Base-by-base conservation (phyloP, 2,888 invertebrate species). In the Bugula neritina region DNA sequence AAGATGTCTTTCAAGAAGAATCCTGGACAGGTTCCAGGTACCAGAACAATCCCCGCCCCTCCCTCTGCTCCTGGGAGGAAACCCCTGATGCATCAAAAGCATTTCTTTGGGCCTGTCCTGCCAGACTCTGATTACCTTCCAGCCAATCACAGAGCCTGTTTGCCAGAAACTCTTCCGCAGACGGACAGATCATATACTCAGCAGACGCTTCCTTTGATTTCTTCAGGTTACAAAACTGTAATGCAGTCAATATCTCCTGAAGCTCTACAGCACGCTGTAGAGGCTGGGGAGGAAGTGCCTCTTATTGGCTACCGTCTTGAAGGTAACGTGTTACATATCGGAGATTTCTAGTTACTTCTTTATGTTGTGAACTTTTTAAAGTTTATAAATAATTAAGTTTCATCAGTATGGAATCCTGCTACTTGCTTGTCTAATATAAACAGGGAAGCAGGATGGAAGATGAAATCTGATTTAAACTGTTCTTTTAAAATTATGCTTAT, bases 61-160 rank as follows among this genome's bases (percentile, higher is more conserved):
- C 63, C 63, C 31, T 31, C 31, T 13, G 31, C 34, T 63, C 63
- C 63, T 13, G 63, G 63, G 3, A 63, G n/a, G 27, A 63, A 63
- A 31, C 63, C 63, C 10, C 31, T 63, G 29, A 2, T 63, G 31
- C 31, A 63, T n/a, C 63, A 63, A 23, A 80, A 78, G 72, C 80
- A 81, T 71, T 82, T 81, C 72, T 82, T 82, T 74, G 81, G 81
- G 27, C 81, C 81, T 13, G 77, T 82, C 17, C 77, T 81, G n/a
- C 25, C 13, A 0, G 74, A 77, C 17, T 73, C 75, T 0, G 57
- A 73, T 3, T 73, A 74, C 1, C 73, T 74, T 21, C 77, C 78
- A 1, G 77, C 77, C 3, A 73, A 73, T 35, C 73, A 70, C 71
- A 69, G n/a, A n/a, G 5, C 27, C 63, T 63, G 63, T 27, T 10